Percentiles rank a stretch among this genome's conserved stretches.
These are phyloP conservation scores for Dipodomys spectabilis DNA, from an alignment of 2,113 vertebrate species.

Conservation along the genomic window DNA sequence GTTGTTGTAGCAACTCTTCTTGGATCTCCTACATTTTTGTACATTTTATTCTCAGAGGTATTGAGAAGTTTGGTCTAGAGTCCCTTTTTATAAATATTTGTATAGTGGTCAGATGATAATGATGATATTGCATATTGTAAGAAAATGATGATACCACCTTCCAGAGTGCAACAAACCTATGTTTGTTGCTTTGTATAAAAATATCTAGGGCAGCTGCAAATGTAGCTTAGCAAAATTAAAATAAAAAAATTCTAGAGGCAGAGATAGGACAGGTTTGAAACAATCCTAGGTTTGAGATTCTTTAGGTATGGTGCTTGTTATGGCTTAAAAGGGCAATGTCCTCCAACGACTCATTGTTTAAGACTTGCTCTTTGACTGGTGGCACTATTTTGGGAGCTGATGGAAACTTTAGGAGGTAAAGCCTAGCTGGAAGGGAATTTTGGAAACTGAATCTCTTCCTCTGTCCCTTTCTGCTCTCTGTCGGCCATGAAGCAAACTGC, in stretches of 20 bases:
- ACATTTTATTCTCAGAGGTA: neutral
- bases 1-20: neutral
- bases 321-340: neutral
- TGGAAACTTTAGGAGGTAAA: neutral
- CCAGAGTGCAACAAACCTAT: neutral
- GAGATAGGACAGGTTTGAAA: conserved; percentile 9
- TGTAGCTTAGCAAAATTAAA: too few species aligned
- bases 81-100: neutral
- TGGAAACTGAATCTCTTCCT: neutral
- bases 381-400: neutral
- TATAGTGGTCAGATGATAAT: neutral
- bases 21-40: neutral
- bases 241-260: neutral
- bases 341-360: neutral
- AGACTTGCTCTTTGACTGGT: neutral
- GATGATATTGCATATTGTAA: neutral
- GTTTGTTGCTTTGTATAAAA: neutral
- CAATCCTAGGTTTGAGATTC: neutral
- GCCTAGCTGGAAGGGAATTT: neutral
- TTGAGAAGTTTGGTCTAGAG: neutral
- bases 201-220: neutral
- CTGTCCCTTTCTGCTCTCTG: neutral
- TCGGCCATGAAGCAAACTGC: neutral
- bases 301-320: neutral
- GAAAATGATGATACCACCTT: neutral